Evolutionary conservation across 2,888 invertebrate genomes (phyloP), one percentile per base, ranked within the genome.

Genomic region (Leucophora obtusa): DNA sequence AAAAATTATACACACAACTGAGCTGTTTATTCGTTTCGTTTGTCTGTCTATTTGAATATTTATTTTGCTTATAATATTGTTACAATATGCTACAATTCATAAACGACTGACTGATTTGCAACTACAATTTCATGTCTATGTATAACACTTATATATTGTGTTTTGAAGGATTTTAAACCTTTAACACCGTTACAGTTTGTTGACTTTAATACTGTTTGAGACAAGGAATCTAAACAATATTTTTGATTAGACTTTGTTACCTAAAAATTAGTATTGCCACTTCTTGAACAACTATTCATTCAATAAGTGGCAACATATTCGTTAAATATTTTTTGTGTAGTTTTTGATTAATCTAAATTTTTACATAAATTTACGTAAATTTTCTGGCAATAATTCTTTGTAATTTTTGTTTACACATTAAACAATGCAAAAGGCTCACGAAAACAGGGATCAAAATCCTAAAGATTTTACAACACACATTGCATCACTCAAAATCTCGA

Each of bases 1-100:
- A 77, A 60, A 33, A 73, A 73, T 73, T 73, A 77, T 69, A 81
- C 73, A 77, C 59, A 81, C 73, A 73, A 53, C 53, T 54, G 35
- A 60, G 15, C 21, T 56, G 38, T 38, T 38, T 38, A 38, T 47
- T n/a, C n/a, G 56, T 33, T 28, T 17, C 50, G 62, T n/a, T n/a
- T 59, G 18, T 15, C 15, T 53, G 35, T 38, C 21, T 24, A 18
- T 62, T 14, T 56, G 15, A 50, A 50, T 59, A 59, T 56, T 78
- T 71, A 71, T 60, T 71, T 58, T 35, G 6, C 65, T 58, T 53
- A 38, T 53, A 50, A 66, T 70, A 77, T 47, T 66, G n/a, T 47
- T 47, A 47, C n/a, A 47, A n/a, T 47, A 47, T 38, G 11, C n/a
- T 47, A 2, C n/a, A 47, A n/a, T 58, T 58, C 15, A 58, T 2